Evolutionary conservation across 2,888 invertebrate species (phyloP), one percentile per base, ranked within the genome.

Genomic region (Parochlus steinenii): DNA sequence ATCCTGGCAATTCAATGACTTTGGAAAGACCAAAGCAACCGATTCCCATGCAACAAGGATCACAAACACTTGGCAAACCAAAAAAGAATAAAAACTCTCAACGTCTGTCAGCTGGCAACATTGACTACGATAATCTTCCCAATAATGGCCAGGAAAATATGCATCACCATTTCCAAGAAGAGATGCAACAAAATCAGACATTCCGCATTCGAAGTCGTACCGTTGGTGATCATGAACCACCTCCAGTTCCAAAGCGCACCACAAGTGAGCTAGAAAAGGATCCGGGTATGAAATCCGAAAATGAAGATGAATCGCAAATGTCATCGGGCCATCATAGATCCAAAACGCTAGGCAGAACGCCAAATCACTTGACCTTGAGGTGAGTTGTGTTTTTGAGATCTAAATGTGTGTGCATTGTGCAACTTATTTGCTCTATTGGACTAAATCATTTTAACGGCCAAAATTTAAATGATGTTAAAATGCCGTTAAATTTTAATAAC

Each of bases 311-410:
- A 53, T 75, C 76, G 40, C 78, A 74, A 54, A 65, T 67, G 47
- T 75, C 72, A 49, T 68, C 59, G 54, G 71, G 73, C 48, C 68
- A 69, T 61, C 63, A 64, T 62, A 67, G 67, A 53, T 61, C 63
- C 41, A 62, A 66, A 49, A 72, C 79, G 49, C 67, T 89, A 56
- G 89, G 89, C 49, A 71, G 81, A 54, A 89, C 89, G 49, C 89
- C 90, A 53, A 89, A 89, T 71, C 87, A 89, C 64, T 71, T 90
- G 61, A 86, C 85, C 43, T 65, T 85, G 60, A 78, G 77, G 77
- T 77, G 56, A 47, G 48, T 34, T 16, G 19, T 12, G 16, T 19
- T 26, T 17, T n/a, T 12, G 12, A 5, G 3, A 16, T 17, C n/a
- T 11, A n/a, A 19, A 28, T 16, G 4, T 26, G 40, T 34, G 37